Conservation (phyloP, 2,797 vertebrate species). For the Tenualosa ilisha region DNA sequence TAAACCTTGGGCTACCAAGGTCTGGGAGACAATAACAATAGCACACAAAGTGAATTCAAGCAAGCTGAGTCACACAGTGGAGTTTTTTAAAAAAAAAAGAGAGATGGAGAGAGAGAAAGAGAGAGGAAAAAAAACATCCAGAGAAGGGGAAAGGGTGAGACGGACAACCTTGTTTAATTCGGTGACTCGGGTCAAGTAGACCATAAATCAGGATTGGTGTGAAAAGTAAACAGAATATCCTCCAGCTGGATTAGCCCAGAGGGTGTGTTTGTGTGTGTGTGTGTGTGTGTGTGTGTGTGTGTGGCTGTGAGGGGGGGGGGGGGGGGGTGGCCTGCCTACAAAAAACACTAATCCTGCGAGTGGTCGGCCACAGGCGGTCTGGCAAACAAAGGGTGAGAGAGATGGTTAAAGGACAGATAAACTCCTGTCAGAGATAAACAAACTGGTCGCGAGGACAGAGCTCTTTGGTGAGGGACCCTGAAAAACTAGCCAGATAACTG, state of each 20-base stretch:
- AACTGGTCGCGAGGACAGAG: constrained; percentile 16
- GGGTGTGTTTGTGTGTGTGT: not conserved
- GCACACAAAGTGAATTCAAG: not conserved
- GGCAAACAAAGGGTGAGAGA: constrained; percentile 40
- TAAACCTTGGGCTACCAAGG: constrained; percentile 11
- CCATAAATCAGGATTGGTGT: constrained; percentile 41
- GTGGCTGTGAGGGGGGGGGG: not conserved
- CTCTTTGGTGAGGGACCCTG: constrained; percentile 20
- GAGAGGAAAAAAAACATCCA: not conserved
- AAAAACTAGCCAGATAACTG: not conserved
- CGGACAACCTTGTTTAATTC: constrained; percentile 44
- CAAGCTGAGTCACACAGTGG: not conserved
- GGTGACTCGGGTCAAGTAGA: constrained; percentile 44
- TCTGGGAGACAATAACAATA: not conserved
- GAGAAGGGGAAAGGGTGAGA: constrained; percentile 27
- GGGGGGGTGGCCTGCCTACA: not conserved
- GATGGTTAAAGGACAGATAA: constrained; percentile 35
- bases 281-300: constrained; percentile 14
- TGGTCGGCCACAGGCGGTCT: constrained; percentile 43
- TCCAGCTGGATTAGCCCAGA: constrained; percentile 42
- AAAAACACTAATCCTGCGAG: constrained; percentile 38
- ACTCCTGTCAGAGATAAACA: constrained; percentile 36
- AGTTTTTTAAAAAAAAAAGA: not conserved
- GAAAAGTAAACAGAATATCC: constrained; percentile 43
- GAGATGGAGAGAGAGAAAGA: not conserved